These are phyloP conservation scores for Apodemus speciosus DNA, from an alignment of 2,113 vertebrate genomes.

Conservation along the genomic window DNA sequence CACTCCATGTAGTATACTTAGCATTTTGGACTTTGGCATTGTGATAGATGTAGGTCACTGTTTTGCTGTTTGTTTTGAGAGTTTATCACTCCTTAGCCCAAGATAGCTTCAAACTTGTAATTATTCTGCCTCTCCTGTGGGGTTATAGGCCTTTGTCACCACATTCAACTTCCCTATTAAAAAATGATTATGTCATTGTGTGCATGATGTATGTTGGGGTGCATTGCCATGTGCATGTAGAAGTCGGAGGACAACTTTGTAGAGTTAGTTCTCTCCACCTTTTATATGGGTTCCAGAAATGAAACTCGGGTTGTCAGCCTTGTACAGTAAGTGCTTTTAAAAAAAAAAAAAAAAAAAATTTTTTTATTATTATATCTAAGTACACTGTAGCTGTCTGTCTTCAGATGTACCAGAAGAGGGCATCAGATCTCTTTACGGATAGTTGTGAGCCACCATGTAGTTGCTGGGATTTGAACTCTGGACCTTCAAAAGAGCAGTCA, in stretches of 20 bases:
- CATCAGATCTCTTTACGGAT: too few species aligned
- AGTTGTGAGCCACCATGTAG: too few species aligned
- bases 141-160: background rate
- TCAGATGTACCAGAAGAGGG: too few species aligned
- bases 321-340: background rate
- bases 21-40: background rate
- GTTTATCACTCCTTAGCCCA: background rate
- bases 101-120: background rate
- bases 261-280: background rate
- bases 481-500: too few species aligned
- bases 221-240: too few species aligned
- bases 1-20: background rate
- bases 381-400: too few species aligned
- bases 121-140: background rate
- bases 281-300: background rate
- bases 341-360: too few species aligned
- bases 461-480: too few species aligned
- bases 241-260: background rate
- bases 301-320: background rate
- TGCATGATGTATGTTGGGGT: background rate
- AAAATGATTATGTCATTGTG: background rate
- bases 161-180: background rate
- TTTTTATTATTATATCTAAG: too few species aligned
- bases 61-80: background rate
- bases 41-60: background rate